Conservation (phyloP, 2,888 invertebrate species). For the Acleris literana region DNA sequence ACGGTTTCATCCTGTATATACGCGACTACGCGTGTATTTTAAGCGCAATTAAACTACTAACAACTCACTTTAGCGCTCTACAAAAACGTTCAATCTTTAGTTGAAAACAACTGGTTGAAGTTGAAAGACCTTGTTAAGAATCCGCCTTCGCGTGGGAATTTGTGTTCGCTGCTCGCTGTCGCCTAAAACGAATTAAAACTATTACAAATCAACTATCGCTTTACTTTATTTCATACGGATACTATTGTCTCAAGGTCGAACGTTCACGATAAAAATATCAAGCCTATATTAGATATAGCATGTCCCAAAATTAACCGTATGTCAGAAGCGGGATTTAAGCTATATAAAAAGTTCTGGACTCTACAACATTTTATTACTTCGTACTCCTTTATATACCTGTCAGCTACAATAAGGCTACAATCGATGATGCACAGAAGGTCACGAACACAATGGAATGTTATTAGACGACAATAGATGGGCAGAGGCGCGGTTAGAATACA, state of each 20-base stretch:
- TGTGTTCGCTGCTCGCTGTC: conserved; percentile 5
- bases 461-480: conserved; percentile 62
- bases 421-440: conserved; percentile 63
- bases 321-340: background rate
- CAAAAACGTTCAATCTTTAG: conserved; percentile 18
- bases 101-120: conserved; percentile 18
- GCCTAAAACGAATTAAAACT: background rate
- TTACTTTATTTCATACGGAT: background rate
- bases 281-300: background rate
- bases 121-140: conserved; percentile 31
- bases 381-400: conserved; percentile 17
- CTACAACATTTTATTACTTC: no score
- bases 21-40: conserved; percentile 4
- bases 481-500: conserved; percentile 62
- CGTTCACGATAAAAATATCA: background rate
- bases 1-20: conserved; percentile 10
- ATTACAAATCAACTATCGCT: conserved; percentile 8
- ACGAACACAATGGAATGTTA: conserved; percentile 69
- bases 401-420: conserved; percentile 43
- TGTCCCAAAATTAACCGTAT: background rate
- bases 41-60: conserved; percentile 5
- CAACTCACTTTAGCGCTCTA: conserved; percentile 16
- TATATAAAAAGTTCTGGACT: background rate
- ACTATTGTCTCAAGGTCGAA: conserved; percentile 16
- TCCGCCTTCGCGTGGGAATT: conserved; percentile 32